Base-by-base conservation (phyloP, 2,888 invertebrate species). In the Pandemis cinnamomeana region DNA sequence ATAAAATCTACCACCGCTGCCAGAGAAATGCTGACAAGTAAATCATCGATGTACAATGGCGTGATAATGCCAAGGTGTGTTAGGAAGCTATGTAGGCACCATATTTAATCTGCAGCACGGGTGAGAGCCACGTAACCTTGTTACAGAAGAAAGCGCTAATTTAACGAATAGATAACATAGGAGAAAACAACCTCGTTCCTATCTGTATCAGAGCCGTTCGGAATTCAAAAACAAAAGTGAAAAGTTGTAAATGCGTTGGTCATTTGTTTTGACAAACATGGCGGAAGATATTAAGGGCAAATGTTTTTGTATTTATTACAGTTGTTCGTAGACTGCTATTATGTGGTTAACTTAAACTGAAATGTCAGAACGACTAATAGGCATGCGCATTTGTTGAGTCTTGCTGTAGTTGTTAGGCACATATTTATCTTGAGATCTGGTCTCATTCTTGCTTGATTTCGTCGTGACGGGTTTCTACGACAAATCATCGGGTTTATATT, bases 131-230 rank as follows among this genome's bases (percentile, higher is more conserved):
- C 79, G 80, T 86, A 89, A 89, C 90, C 89, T 91, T 90, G 89
- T 89, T 89, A 87, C 83, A 82, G 80, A 92, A 89, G 93, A 93
- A 93, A 93, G 93, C 91, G 83, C 84, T 87, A 88, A 89, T 91
- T 88, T 86, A 82, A 86, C 84, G 82, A 76, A 76, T 64, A 60
- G 53, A 67, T 75, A 70, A 51, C 66, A 55, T 75, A 60, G 60
- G 61, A 76, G 68, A 71, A 71, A 69, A 68, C 61, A 41, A 36
- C 48, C 53, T 66, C 55, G 55, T 67, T 63, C 36, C 46, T 67
- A 63, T 62, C 53, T 67, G 46, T 67, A 74, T 46, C 70, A 66
- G 55, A 53, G 42, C 58, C 61, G 20, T 64, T 73, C 27, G 66
- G 67, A 71, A 67, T 55, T 62, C 15, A n/a, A 55, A 74, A 66